These are phyloP conservation scores for Eumaeus atala DNA, from an alignment of 1,140 invertebrate genomes.

Conservation along the genomic window DNA sequence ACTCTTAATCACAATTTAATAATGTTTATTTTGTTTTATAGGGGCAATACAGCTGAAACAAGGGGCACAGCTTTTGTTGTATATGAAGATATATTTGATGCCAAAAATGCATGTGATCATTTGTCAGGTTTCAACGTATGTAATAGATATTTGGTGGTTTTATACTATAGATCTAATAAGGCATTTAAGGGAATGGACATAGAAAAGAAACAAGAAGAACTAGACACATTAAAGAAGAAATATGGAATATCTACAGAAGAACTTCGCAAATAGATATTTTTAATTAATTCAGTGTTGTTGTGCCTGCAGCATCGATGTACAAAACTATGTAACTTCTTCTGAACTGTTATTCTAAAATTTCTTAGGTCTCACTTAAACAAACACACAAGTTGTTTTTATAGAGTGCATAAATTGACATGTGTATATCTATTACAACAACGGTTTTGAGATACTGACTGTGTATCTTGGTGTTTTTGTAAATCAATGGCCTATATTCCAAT, in stretches of 20 bases:
- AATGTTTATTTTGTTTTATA: constrained; percentile 63
- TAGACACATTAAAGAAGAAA: constrained; percentile 97
- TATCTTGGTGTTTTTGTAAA: too few species aligned
- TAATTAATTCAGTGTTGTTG: too few species aligned
- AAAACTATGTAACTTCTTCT: too few species aligned
- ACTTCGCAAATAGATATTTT: constrained; percentile 59
- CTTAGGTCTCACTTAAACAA: too few species aligned
- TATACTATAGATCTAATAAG: constrained; percentile 96
- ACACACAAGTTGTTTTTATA: too few species aligned
- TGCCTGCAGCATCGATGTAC: too few species aligned
- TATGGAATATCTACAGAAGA: constrained; percentile 81
- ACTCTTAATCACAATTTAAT: neutral
- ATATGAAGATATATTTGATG: constrained; percentile 99
- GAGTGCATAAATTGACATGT: too few species aligned
- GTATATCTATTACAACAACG: too few species aligned
- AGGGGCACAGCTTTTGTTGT: constrained; percentile 99
- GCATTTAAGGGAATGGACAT: constrained; percentile 97
- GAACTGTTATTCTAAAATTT: too few species aligned
- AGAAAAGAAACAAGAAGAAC: constrained; percentile 97
- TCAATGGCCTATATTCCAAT: too few species aligned
- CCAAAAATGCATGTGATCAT: constrained; percentile 99
- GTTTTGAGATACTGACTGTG: too few species aligned
- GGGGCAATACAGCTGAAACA: constrained; percentile 97
- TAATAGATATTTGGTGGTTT: constrained; percentile 97
- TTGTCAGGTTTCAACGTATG: constrained; percentile 99